Evolutionary conservation across 2,113 vertebrate genomes (phyloP), one percentile per base, ranked within the genome.

Genomic region (Thinocorus orbignyianus): DNA sequence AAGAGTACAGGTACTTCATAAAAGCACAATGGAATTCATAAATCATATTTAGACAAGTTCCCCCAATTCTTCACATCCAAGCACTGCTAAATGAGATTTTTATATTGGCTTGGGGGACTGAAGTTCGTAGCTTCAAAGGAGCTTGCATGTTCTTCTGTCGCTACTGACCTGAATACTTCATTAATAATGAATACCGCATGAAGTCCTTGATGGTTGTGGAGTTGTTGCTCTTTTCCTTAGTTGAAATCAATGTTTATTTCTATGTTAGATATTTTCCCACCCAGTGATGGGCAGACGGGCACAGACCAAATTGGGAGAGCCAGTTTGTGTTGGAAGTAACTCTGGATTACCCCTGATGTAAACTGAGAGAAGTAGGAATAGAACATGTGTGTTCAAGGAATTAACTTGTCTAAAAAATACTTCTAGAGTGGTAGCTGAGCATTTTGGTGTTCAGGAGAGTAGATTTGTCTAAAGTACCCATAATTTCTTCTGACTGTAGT

Each of bases 21-120:
- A 95, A 96, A 96, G 54, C 85, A 88, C 88, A 90, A 80, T 96
- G 87, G 89, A 95, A 90, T 94, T 96, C 93, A 95, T 96, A 96
- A 95, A 95, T 96, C 95, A 94, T 14, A 16, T 54, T 88, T 66
- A 72, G 95, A 96, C 95, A 95, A 88, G 78, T 91, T 88, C 68
- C 78, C 66, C 74, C 93, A 85, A 18, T 86, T 96, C 13, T 0
- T 95, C 91, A 77, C 52, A 71, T 61, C 69, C 95, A 96, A 93
- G 86, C 71, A 7, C 48, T 54, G 72, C 83, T 96, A 96, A 94
- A 97, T 96, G 90, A 96, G 88, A 81, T 93, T 95, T 94, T 93
- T 90, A 35, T 95, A 72, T 92, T 94, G 88, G 88, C 72, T 90
- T 83, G 81, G 44, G 88, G 80, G 80, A 68, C 80, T 68, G 79